These are phyloP conservation scores for Imbricaverruca yamaguchii DNA, from an alignment of 2,888 invertebrate species.

Conservation along the genomic window DNA sequence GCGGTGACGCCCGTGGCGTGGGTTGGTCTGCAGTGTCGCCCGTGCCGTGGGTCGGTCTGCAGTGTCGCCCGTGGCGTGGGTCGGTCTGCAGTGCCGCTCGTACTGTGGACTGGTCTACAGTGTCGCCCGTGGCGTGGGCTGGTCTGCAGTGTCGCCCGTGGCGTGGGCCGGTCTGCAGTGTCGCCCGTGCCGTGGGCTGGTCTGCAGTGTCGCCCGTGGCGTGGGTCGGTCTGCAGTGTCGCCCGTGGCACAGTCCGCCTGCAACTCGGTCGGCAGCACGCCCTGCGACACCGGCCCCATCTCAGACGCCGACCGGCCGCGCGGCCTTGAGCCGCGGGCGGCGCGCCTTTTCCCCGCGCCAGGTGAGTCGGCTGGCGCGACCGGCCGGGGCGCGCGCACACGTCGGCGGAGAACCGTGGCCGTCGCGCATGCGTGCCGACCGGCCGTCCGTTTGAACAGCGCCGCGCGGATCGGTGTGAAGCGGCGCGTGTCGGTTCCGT, in stretches of 20 bases:
- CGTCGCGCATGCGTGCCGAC: not conserved
- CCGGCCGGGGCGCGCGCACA: not conserved
- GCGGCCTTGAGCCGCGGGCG: not conserved
- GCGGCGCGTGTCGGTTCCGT: not conserved
- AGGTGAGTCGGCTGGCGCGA: not conserved
- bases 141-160: not conserved
- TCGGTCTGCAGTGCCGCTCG: no score
- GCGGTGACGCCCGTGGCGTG: not conserved
- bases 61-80: no score
- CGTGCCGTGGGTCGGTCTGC: no score
- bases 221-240: not conserved
- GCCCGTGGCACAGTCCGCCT: not conserved
- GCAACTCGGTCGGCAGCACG: not conserved
- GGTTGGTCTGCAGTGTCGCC: not conserved
- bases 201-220: no score
- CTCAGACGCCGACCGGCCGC: not conserved
- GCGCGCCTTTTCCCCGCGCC: conserved; percentile 10
- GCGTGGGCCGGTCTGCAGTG: not conserved
- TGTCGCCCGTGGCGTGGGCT: not conserved
- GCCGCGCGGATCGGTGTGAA: not conserved
- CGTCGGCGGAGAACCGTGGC: not conserved
- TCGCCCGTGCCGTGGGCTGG: no score
- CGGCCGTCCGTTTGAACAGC: not conserved
- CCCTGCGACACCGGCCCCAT: not conserved
- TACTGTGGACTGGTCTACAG: no score